Conservation (phyloP, 2,888 invertebrate genomes). For the Masnerella sp. region DNA sequence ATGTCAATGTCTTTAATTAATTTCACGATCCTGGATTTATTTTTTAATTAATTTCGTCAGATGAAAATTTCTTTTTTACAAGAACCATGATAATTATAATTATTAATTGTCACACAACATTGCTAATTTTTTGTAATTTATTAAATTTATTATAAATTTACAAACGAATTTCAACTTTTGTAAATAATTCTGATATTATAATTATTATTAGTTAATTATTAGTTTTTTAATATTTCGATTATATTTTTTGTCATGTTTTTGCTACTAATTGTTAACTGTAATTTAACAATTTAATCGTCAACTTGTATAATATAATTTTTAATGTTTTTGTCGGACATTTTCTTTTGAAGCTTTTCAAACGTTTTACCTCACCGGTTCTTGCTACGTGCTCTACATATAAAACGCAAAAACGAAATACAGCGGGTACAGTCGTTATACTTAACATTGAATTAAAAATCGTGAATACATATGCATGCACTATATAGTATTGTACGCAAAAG, state of each 20-base stretch:
- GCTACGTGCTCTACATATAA: constrained; percentile 29
- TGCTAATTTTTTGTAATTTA: background rate
- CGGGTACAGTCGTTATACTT: constrained; percentile 11
- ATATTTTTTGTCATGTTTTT: constrained; percentile 3
- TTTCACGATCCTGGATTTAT: background rate
- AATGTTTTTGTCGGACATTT: constrained; percentile 21
- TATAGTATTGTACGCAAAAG: too few relatives aligned
- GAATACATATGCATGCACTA: constrained; percentile 32
- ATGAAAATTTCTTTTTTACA: background rate
- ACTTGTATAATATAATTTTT: constrained; percentile 28
- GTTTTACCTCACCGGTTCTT: constrained; percentile 17
- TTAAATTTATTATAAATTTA: too few relatives aligned
- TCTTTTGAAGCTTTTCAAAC: constrained; percentile 9
- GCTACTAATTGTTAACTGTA: too few relatives aligned
- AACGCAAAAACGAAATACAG: constrained; percentile 27
- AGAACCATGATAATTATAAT: background rate
- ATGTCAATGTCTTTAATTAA: constrained; percentile 6
- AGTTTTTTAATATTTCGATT: background rate
- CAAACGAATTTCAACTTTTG: too few relatives aligned
- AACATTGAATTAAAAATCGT: constrained; percentile 38
- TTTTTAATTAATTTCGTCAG: background rate
- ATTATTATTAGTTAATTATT: too few relatives aligned
- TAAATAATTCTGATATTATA: too few relatives aligned
- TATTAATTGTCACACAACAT: background rate
- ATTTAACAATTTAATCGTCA: constrained; percentile 20